Conservation (phyloP, 2,888 invertebrate species). For the Neuroscelio doddi region DNA sequence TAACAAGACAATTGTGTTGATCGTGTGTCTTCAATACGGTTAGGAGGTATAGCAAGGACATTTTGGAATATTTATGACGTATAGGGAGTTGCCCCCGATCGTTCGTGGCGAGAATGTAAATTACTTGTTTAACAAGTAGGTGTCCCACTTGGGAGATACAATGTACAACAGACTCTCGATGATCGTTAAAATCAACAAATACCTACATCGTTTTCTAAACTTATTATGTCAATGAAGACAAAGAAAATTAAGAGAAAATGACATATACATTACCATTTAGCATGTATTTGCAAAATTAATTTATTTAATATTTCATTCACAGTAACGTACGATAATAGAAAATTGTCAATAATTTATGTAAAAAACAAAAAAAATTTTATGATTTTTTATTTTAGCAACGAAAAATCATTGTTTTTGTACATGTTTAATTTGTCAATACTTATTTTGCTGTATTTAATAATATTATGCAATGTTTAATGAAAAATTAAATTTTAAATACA, state of each 20-base stretch:
- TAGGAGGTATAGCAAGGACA: slow-evolving; percentile 34
- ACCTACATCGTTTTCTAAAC: slow-evolving; percentile 27
- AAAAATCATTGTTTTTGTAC: too few species aligned
- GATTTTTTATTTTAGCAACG: too few species aligned
- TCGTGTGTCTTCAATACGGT: slow-evolving; percentile 37
- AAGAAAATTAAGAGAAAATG: not conserved
- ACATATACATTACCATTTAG: too few species aligned
- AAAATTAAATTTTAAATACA: too few species aligned
- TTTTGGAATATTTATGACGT: slow-evolving; percentile 48
- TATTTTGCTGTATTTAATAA: too few species aligned
- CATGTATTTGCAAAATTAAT: too few species aligned
- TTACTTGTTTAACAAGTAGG: slow-evolving; percentile 51
- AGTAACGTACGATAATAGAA: too few species aligned
- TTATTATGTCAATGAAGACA: slow-evolving; percentile 26
- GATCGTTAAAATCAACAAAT: slow-evolving; percentile 39
- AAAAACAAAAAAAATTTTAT: too few species aligned
- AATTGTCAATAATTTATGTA: too few species aligned
- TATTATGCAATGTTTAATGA: too few species aligned
- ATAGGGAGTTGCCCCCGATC: slow-evolving; percentile 46
- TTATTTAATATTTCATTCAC: too few species aligned
- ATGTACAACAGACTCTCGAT: slow-evolving; percentile 40
- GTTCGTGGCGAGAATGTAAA: slow-evolving; percentile 48
- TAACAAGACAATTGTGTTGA: slow-evolving; percentile 41
- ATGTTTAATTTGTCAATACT: too few species aligned
- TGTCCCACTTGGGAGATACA: slow-evolving; percentile 44